These are phyloP conservation scores for Grantiella picta DNA, from an alignment of 2,113 vertebrate species.

Conservation along the genomic window DNA sequence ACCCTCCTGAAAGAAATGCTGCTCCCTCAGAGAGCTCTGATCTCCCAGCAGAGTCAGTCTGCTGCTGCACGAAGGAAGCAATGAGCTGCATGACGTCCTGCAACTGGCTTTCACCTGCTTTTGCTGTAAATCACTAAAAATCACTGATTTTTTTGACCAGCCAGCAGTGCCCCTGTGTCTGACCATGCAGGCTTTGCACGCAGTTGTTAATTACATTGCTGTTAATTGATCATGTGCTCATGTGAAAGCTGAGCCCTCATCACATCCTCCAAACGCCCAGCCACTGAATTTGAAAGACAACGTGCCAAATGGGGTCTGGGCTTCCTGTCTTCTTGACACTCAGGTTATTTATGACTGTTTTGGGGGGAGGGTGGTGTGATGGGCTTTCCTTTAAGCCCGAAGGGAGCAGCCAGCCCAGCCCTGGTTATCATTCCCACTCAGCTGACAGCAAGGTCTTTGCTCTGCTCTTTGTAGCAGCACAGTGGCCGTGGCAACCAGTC, in stretches of 20 bases:
- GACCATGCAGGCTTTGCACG: accelerated
- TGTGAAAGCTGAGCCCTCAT: background rate
- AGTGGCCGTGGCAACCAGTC: background rate
- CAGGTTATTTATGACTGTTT: background rate
- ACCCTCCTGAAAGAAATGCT: background rate
- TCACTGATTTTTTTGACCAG: background rate
- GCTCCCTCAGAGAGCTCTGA: background rate
- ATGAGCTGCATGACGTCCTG: background rate
- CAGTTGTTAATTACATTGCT: background rate
- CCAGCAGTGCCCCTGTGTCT: background rate
- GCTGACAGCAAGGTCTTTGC: background rate
- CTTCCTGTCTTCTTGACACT: background rate
- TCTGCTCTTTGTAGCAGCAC: background rate
- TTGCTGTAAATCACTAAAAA: background rate
- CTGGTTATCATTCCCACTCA: background rate
- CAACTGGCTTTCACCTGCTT: background rate
- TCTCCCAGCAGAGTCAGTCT: background rate
- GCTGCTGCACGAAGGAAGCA: background rate
- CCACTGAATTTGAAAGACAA: background rate
- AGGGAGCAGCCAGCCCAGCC: background rate
- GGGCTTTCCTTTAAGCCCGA: background rate
- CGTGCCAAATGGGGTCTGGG: background rate
- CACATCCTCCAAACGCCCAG: background rate
- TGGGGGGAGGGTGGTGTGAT: background rate
- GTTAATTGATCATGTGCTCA: background rate